A percentile compares a stretch with the other conserved stretches of the same genome.
Conservation (phyloP, 2,113 vertebrate genomes). For the Toxostoma redivivum region DNA sequence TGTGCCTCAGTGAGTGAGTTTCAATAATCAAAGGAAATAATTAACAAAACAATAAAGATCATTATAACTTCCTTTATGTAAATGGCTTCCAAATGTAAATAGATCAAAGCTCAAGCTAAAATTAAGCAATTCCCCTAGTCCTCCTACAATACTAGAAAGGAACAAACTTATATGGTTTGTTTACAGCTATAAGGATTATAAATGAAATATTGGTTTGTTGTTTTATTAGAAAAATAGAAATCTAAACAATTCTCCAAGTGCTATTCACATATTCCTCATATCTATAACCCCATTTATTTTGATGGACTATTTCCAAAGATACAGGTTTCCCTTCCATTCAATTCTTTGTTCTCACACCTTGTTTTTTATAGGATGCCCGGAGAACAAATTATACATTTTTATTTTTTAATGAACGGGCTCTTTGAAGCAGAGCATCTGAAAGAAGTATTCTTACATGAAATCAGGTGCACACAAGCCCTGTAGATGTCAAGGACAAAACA, state of each 20-base stretch:
- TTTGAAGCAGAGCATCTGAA: neutral
- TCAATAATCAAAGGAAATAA: conserved; percentile 55
- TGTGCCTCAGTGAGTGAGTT: conserved; percentile 23
- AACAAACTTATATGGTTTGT: neutral
- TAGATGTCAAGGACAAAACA: conserved; percentile 50
- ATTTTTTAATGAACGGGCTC: neutral
- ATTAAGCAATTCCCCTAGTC: conserved; percentile 20
- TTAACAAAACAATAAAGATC: conserved; percentile 52
- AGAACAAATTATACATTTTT: neutral
- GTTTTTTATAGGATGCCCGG: neutral
- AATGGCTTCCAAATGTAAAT: conserved; percentile 50
- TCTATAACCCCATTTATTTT: neutral
- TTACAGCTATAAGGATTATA: neutral
- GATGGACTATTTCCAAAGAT: neutral
- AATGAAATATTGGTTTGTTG: neutral
- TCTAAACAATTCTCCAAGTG: neutral
- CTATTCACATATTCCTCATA: neutral
- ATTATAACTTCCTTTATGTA: conserved; percentile 42
- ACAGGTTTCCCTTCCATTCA: accelerated
- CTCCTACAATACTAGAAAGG: neutral
- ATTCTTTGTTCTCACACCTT: neutral
- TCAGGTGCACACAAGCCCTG: neutral
- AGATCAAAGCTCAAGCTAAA: conserved; percentile 32
- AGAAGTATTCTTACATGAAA: neutral
- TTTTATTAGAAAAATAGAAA: neutral